Conservation (phyloP, 2,797 vertebrate species). For the Neosilurus mollespiculum region DNA sequence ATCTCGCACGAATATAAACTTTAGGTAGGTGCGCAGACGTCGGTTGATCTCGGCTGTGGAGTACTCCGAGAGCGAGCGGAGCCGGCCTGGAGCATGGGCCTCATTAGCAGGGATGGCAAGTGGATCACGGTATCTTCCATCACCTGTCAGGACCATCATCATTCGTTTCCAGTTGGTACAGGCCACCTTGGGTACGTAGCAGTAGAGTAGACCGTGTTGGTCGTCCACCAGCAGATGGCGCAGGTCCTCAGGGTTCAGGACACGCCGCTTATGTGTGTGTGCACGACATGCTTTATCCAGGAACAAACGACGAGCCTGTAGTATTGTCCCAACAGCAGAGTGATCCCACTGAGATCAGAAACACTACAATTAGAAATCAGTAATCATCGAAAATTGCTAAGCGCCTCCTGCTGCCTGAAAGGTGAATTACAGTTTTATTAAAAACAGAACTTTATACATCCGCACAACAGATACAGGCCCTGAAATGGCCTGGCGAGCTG, state of each 20-base stretch:
- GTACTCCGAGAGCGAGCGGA: slow-evolving; percentile 87
- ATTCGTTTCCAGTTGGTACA: slow-evolving; percentile 98
- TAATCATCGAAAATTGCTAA: background rate
- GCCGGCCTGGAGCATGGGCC: slow-evolving; percentile 84
- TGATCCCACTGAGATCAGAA: slow-evolving; percentile 62
- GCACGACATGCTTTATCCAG: slow-evolving; percentile 80
- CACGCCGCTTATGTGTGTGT: slow-evolving; percentile 81
- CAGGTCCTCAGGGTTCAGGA: slow-evolving; percentile 84
- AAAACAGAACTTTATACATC: background rate
- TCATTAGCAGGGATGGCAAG: slow-evolving; percentile 86
- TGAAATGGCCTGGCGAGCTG: too few relatives aligned
- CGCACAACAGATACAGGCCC: too few relatives aligned
- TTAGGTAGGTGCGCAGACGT: slow-evolving; percentile 89
- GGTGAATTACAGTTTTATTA: background rate
- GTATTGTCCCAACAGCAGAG: slow-evolving; percentile 72
- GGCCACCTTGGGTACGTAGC: slow-evolving; percentile 96
- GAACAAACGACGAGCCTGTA: slow-evolving; percentile 80
- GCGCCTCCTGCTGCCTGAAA: background rate
- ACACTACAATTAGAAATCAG: background rate
- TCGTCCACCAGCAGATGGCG: slow-evolving; percentile 95
- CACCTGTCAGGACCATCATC: slow-evolving; percentile 87
- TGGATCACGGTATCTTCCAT: slow-evolving; percentile 80
- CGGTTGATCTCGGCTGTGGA: slow-evolving; percentile 83
- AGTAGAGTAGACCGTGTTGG: slow-evolving; percentile 88
- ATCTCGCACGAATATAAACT: slow-evolving; percentile 92